Evolutionary conservation across 2,888 invertebrate genomes (phyloP), one percentile per base, ranked within the genome.

Genomic region (Chymomyza procnemis): DNA sequence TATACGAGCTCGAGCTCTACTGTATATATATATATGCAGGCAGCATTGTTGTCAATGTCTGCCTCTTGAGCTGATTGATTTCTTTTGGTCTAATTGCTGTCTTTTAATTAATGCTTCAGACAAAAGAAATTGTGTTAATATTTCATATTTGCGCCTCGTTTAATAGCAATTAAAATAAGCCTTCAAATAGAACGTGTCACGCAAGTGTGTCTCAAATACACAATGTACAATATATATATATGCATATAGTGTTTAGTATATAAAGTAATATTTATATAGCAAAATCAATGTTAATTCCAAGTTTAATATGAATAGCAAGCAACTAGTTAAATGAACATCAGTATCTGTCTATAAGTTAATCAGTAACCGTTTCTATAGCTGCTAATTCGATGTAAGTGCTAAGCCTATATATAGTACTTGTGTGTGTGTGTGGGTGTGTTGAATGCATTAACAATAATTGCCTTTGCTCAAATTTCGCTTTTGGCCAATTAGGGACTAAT

Each of bases 401-500:
- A 41, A 41, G 34, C 34, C 34, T 41, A 41, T 41, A 14, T 26
- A 26, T 6, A 26, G 2, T 41, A 12, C 12, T 12, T 41, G 6
- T 41, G 12, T 12, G 2, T 41, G 2, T 41, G 14, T 14, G 54
- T 54, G 54, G 8, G 22, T 54, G 19, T 14, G 62, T 73, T 80
- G 71, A 83, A 75, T 75, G 76, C 87, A 79, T 85, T 87, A 79
- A 82, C 78, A 79, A 75, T 87, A 87, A 83, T 83, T 87, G 83
- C 71, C 79, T 73, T 68, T 73, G 59, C 77, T 62, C 67, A 62
- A 77, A 84, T 85, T 84, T 78, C 78, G 69, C 74, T 85, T 87
- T 85, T 71, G 74, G 79, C 66, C 87, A 85, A 83, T 83, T 83
- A 76, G 71, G 57, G 75, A 67, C 78, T 81, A 83, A 87, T 85